A percentile compares a stretch with the other conserved stretches of the same genome.
Conservation (phyloP, 2,888 invertebrate species). For the Icerya purchasi region DNA sequence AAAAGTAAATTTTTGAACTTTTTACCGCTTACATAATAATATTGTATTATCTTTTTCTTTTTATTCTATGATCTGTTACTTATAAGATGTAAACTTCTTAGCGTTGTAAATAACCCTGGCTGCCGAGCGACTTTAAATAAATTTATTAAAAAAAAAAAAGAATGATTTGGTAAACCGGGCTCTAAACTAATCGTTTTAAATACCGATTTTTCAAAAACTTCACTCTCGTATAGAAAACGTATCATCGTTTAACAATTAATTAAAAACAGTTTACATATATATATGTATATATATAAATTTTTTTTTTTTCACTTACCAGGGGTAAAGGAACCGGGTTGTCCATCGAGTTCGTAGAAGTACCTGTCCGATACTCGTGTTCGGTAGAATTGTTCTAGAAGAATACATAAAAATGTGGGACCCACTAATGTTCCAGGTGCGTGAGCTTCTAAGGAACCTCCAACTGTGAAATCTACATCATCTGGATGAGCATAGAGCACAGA, state of each 20-base stretch:
- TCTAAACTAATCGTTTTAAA: no score
- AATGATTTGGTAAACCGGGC: no score
- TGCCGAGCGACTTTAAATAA: no score
- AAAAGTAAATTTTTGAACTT: not conserved
- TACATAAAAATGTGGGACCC: constrained; percentile 74
- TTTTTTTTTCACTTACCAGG: constrained; percentile 34
- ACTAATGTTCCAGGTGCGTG: constrained; percentile 53
- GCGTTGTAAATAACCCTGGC: no score
- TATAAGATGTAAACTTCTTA: no score
- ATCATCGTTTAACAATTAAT: no score
- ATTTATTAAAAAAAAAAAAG: not conserved
- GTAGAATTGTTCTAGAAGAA: constrained; percentile 69
- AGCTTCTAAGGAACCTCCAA: constrained; percentile 59
- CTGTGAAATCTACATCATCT: constrained; percentile 67
- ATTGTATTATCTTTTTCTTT: not conserved
- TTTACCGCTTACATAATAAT: not conserved
- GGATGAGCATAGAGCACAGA: constrained; percentile 41
- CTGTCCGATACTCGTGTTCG: constrained; percentile 67
- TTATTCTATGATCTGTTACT: no score
- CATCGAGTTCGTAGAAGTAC: constrained; percentile 58
- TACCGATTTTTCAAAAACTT: no score
- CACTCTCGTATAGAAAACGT: no score
- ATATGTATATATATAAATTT: no score
- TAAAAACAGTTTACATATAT: no score
- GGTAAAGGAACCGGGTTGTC: constrained; percentile 38